Evolutionary conservation across 2,797 vertebrate genomes (phyloP), one percentile per base, ranked within the genome.

Genomic region (Notoglanidium macrostoma): DNA sequence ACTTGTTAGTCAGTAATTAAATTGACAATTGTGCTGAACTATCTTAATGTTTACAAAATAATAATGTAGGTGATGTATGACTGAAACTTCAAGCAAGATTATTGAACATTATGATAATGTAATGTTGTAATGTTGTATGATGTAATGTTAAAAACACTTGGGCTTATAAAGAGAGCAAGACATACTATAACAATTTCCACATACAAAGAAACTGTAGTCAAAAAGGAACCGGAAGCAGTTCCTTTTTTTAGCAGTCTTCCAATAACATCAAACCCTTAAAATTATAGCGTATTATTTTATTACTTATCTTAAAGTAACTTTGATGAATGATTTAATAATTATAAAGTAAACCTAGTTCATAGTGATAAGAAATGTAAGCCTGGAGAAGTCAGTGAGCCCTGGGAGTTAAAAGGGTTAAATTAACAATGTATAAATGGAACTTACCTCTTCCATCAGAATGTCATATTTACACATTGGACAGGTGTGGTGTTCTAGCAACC

Each of bases 391-490:
- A 14, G 49, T 26, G 23, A 21, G 5, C 72, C 10, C 26, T 49
- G 44, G n/a, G 6, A 51, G 10, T 78, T 78, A 21, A 77, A 54
- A 77, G 14, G n/a, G 26, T 19, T 32, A 78, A 59, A 59, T 26
- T 8, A 59, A 79, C 21, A 80, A 2, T 40, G 5, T 26, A 61
- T 44, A 61, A 80, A 40, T 59, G 5, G 11, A 80, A 80, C 77
- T 80, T 80, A 80, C 77, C 55, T 59, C 54, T 59, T 40, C 21
- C 5, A 61, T 80, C 5, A 97, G 95, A 88, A 97, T 97, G 92
- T 97, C 96, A 93, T 96, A 97, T 90, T 97, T 97, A 93, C 97
- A 97, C 96, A 97, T 97, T 0, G 97, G 97, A 83, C 97, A 97
- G 0, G 97, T 97, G 90, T 96, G 94, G 8, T 97, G 97, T 77